Evolutionary conservation across 2,797 vertebrate species (phyloP), one percentile per base, ranked within the genome.

Genomic region (Sebastes ruberrimus): DNA sequence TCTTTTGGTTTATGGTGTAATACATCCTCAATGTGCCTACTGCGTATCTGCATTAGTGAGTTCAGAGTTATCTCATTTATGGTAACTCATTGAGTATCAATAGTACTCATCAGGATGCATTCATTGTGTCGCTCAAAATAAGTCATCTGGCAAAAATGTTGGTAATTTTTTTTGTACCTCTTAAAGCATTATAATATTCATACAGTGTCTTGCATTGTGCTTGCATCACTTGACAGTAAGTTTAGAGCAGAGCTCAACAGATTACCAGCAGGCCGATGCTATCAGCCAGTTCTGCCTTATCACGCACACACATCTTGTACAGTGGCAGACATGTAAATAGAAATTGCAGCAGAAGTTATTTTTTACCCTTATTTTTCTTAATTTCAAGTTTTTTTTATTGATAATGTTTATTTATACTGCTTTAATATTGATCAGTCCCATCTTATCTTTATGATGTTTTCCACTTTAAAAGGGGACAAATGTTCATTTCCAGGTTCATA

Each of bases 191-290:
- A 1, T 46, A 30, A 73, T 14, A 35, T 11, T 71, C 25, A 4
- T 33, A 9, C n/a, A 13, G 4, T 1, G 16, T 65, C 30, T 82
- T 84, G 55, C 67, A n/a, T 35, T 2, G 32, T 6, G 27, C 8
- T 80, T 82, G 76, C 60, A 65, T 82, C 79, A 76, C 22, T 35
- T 55, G 28, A 66, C 69, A n/a, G 22, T 3, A 32, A 20, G 70
- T 77, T 86, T 28, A 20, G 28, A 65, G 56, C 22, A 23, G 5
- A 33, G 55, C 1, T 65, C 1, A 14, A n/a, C 28, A 16, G 30
- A 16, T 52, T 18, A 42, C 10, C 35, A 46, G 28, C n/a, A 33
- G 33, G 9, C 10, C 4, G n/a, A 32, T 10, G 6, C 4, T 2
- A 25, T 49, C 65, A 64, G 70, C 9, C 10, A 1, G 10, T 18